Base-by-base conservation (phyloP, 1,140 invertebrate species). In the Elymnias hypermnestra region DNA sequence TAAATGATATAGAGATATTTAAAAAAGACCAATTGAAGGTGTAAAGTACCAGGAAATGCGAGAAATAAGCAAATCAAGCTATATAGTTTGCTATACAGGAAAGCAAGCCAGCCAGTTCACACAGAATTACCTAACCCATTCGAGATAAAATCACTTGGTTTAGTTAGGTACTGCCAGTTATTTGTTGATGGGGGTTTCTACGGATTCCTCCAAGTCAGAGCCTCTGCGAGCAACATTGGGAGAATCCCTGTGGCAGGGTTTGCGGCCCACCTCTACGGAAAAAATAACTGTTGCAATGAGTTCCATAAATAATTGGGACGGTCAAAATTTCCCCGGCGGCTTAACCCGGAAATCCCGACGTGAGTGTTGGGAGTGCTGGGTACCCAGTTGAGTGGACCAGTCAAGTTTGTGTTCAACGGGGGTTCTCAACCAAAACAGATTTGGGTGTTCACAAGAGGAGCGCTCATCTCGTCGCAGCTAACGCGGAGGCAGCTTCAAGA, bases 381-480 rank as follows among this genome's bases (percentile, higher is more conserved):
- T 2, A 18, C 22, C 0, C 35, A 14, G 29, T 26, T 7, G 45
- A 9, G 0, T 53, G 19, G 23, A 9, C 7, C 25, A 47, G 44
- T 25, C 39, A 19, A 14, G n/a, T 38, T 15, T 53, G 51, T 29
- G 39, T 14, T 3, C n/a, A n/a, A n/a, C 14, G 50, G 21, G 3
- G 1, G 1, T 53, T 46, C 12, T 9, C 12, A 9, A 45, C 42
- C 0, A 53, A 46, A 17, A 46, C 36, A 9, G 50, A 37, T 18
- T 37, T 53, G 29, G 50, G 42, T 1, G 36, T 46, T 6, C 50
- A 46, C 17, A 33, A 33, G 9, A 13, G 42, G 5, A 7, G 43
- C 0, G 42, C 42, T 19, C 51, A 53, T 33, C 40, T 39, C n/a
- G 44, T 47, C 0, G 33, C 29, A 10, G 40, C 44, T 2, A 53